A percentile compares a stretch with the other conserved stretches of the same genome.
These are phyloP conservation scores for Ormyrus nitidulus DNA, from an alignment of 2,888 invertebrate genomes.

Conservation along the genomic window DNA sequence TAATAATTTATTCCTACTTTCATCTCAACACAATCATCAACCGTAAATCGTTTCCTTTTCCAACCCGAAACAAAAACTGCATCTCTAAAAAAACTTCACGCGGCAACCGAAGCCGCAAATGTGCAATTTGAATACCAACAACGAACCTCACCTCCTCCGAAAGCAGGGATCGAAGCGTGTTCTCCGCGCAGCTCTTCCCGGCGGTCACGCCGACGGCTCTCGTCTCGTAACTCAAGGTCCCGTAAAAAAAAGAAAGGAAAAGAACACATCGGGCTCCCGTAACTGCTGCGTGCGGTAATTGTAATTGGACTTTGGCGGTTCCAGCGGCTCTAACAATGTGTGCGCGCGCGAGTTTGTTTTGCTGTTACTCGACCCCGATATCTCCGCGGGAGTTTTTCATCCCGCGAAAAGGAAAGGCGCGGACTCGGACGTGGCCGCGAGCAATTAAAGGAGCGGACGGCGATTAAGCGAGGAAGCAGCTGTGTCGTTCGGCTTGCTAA, in stretches of 20 bases:
- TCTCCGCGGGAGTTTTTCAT: not conserved
- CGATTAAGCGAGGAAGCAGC: no score
- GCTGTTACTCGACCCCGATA: conserved; percentile 50
- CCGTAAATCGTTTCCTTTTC: no score
- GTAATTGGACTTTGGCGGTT: conserved; percentile 49
- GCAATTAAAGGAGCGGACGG: not conserved
- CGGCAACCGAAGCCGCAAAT: no score
- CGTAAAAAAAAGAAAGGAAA: conserved; percentile 18
- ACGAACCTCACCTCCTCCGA: not conserved
- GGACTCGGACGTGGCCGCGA: not conserved
- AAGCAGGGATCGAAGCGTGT: not conserved
- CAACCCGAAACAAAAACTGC: no score
- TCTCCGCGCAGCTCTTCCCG: not conserved
- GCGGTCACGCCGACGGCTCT: not conserved
- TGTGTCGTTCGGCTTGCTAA: no score
- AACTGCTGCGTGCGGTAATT: conserved; percentile 18
- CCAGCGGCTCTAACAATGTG: conserved; percentile 28
- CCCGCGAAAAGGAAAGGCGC: not conserved
- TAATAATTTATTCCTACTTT: no score
- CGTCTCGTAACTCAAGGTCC: conserved; percentile 36
- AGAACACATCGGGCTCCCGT: conserved; percentile 12
- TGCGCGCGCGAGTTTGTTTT: not conserved
- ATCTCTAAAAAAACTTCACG: no score
- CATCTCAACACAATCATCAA: no score
- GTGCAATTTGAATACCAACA: no score